phyloP scores from a whole-genome alignment of 1,140 invertebrate genomes.

The Xylocopa sonorina region DNA sequence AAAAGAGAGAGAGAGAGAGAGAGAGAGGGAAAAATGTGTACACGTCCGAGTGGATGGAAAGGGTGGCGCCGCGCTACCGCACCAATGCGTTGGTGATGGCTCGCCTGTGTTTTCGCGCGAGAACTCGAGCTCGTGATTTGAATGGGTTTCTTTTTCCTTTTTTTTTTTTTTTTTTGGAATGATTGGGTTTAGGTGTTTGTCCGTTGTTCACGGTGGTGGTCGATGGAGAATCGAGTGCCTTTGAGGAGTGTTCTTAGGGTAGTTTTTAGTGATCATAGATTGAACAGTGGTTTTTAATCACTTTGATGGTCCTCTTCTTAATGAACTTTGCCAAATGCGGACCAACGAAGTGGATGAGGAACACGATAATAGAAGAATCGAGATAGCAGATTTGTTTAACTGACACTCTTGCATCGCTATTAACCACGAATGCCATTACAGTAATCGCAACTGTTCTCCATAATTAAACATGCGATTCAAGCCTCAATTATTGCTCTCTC shows the following conservation, averaged over 20 bases:
- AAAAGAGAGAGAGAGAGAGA: background rate
- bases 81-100: background rate
- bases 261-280: background rate
- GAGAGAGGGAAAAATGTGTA: constrained; percentile 37
- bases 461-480: background rate
- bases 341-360: too few species aligned
- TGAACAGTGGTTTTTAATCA: too few species aligned
- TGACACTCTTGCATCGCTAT: background rate
- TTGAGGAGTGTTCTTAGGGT: background rate
- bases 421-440: background rate
- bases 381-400: background rate
- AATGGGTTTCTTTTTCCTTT: background rate
- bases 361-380: too few species aligned
- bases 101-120: constrained; percentile 5
- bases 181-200: background rate
- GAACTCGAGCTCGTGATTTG: constrained; percentile 12
- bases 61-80: constrained; percentile 17
- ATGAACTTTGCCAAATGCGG: too few species aligned
- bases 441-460: background rate
- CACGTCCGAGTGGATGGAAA: constrained; percentile 20
- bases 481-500: background rate
- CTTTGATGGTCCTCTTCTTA: too few species aligned
- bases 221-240: too few species aligned
- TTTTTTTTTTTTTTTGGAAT: background rate
- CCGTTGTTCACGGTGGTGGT: background rate